These are phyloP conservation scores for Pilophorus perplexus DNA, from an alignment of 2,888 invertebrate genomes.

Conservation along the genomic window DNA sequence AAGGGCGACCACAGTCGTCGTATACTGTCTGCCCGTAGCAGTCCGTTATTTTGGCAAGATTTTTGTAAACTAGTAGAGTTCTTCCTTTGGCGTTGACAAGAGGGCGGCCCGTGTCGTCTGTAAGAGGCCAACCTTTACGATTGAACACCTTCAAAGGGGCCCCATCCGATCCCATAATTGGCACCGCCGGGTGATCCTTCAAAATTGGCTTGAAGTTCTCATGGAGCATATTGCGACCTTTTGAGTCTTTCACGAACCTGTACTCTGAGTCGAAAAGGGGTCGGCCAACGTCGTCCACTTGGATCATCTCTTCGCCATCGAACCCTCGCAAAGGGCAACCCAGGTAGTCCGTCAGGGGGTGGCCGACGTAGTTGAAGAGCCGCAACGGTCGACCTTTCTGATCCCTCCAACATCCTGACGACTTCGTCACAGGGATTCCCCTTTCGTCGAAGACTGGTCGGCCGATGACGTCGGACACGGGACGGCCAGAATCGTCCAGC, in stretches of 20 bases:
- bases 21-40: conserved; percentile 25
- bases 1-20: conserved; percentile 33
- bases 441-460: conserved; percentile 40
- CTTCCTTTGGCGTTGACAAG: conserved; percentile 31
- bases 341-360: conserved; percentile 43
- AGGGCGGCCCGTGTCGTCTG: conserved; percentile 36
- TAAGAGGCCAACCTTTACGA: conserved; percentile 38
- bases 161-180: conserved; percentile 7
- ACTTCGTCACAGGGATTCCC: conserved; percentile 40
- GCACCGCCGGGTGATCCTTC: neutral
- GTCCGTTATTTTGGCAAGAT: conserved; percentile 34
- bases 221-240: conserved; percentile 26
- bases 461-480: conserved; percentile 35
- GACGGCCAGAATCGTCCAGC: conserved; percentile 18
- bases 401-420: conserved; percentile 38
- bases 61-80: conserved; percentile 29
- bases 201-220: conserved; percentile 25
- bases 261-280: conserved; percentile 31
- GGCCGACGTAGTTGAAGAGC: conserved; percentile 36
- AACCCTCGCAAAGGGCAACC: conserved; percentile 35
- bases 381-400: conserved; percentile 32
- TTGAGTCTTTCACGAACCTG: conserved; percentile 33
- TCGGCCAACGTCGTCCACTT: conserved; percentile 28
- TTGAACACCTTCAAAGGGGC: conserved; percentile 38
- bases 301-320: conserved; percentile 14